Base-by-base conservation (phyloP, 2,113 vertebrate genomes). In the Planiliza haematocheilus region DNA sequence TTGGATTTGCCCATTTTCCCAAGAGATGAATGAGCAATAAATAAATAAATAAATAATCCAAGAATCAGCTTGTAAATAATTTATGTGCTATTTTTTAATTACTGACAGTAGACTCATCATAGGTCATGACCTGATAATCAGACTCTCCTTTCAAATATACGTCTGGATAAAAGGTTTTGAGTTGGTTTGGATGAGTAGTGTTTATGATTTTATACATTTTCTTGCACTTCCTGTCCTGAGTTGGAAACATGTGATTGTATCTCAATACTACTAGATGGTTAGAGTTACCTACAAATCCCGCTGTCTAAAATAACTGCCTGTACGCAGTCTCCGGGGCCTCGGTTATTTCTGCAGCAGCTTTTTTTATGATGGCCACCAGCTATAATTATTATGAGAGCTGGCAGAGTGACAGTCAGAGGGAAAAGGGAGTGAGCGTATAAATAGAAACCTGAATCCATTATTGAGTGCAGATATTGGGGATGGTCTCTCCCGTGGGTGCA, bases 371-470 rank as follows among this genome's bases (percentile, higher is more conserved):
- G 68, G 74, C 82, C 83, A 77, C 48, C 79, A 77, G 86, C 89
- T 89, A 86, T 89, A 86, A 89, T 91, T 91, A 87, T 60, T 66
- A 71, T 21, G 60, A 81, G 74, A 51, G 56, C 61, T 56, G 76
- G 73, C 72, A 36, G 53, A 83, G 79, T 74, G 77, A 84, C 81
- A 82, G 60, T 57, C 51, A 64, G 69, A 79, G 78, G 73, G 70
- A 83, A 65, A 70, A 42, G 41, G 24, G 70, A 67, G 74, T 36
- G 49, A 45, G 62, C 64, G 63, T 89, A 87, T 70, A 88, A 91
- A 92, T 92, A 92, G 91, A 79, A 87, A 83, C 66, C 71, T 76
- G 75, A 86, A 85, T 86, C 85, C 83, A 90, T 91, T 93, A 91
- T 88, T 88, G 79, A 89, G 86, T 77, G 77, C 81, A 87, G 85